Base-by-base conservation (phyloP, 2,888 invertebrate species). In the Drosophila setosimentum region DNA sequence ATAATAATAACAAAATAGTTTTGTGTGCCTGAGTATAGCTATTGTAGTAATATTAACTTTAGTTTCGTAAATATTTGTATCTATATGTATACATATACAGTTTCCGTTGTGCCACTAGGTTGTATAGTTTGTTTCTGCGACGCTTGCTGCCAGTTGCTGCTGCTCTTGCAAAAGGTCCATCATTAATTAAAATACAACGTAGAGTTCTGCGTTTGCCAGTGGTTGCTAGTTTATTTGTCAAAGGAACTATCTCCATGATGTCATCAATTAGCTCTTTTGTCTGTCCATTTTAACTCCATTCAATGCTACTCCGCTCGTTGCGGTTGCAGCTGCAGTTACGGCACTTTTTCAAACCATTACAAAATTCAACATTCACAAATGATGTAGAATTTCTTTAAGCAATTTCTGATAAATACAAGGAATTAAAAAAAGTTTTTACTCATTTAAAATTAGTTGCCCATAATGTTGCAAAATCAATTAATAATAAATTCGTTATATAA, bases 401-500 rank as follows among this genome's bases (percentile, higher is more conserved):
- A 33, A 16, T 24, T 7, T 8, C 4, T 24, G 16, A 24, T 24
- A 45, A 24, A 16, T 16, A 13, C 0, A 45, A 1, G 1, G 3
- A 3, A 7, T 21, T 13, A 3, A 7, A 21, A 3, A 2, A 6
- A 7, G 1, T 0, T 7, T 13, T 3, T 13, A 7, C 13, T n/a
- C n/a, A n/a, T n/a, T 37, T 18, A 37, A 37, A 37, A 37, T n/a
- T n/a, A n/a, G n/a, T n/a, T n/a, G n/a, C n/a, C 37, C 18, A 37
- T 8, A 18, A 8, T 18, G 37, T 18, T 8, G 16, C 21, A 24
- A 3, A 16, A 24, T 45, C 8, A 4, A 24, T 16, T 8, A 16
- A 45, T 24, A 45, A 8, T 24, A 8, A 24, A 8, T 45, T 24
- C 16, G 24, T 16, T 21, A 7, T 7, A 24, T 7, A 16, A n/a